Conservation (phyloP, 2,888 invertebrate species). For the Mactromeris polynyma region DNA sequence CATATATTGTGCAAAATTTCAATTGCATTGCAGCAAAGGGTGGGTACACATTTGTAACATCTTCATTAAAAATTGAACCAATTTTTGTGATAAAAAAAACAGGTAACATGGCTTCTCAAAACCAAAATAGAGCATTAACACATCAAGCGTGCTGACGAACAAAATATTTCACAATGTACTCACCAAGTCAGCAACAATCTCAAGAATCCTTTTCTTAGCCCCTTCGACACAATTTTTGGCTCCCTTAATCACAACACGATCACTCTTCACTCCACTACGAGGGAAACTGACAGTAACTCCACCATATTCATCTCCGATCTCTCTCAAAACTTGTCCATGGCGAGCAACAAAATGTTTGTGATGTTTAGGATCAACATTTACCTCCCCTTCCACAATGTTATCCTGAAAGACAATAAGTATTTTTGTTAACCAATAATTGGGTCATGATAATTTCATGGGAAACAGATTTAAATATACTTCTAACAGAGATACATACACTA, state of each 20-base stretch:
- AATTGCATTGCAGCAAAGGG: no score
- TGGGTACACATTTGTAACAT: no score
- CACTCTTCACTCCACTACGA: conserved; percentile 91
- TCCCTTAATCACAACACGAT: conserved; percentile 88
- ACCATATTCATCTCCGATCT: conserved; percentile 97
- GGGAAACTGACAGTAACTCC: conserved; percentile 99
- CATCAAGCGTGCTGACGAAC: no score
- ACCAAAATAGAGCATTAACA: no score
- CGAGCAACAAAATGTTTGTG: conserved; percentile 98
- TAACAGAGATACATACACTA: no score
- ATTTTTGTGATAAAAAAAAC: no score
- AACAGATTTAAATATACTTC: no score
- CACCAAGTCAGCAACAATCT: conserved; percentile 94
- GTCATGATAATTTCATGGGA: no score
- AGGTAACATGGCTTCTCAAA: no score
- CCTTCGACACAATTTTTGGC: conserved; percentile 97
- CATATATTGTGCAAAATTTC: no score
- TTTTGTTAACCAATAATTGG: not conserved
- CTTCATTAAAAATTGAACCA: no score
- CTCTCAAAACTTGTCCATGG: conserved; percentile 95
- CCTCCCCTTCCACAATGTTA: conserved; percentile 95
- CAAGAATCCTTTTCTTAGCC: conserved; percentile 95
- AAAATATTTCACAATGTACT: no score
- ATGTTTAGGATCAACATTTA: conserved; percentile 95
- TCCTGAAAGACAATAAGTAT: conserved; percentile 89